Evolutionary conservation across 1,140 invertebrate species (phyloP).

Genomic region (Apis laboriosa): DNA sequence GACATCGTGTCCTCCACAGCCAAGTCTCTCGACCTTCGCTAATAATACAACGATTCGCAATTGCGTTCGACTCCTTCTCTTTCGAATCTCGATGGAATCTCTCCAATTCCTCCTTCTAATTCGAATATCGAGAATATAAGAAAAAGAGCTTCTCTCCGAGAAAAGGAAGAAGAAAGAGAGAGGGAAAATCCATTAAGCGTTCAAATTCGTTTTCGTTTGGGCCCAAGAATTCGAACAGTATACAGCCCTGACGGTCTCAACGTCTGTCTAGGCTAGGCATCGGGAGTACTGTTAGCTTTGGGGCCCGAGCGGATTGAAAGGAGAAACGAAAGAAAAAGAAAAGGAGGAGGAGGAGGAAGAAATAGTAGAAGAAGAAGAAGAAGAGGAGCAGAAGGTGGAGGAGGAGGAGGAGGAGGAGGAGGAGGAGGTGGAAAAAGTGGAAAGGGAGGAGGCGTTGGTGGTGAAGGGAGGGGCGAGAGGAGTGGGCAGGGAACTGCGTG

Average conservation of each 20-base stretch:
- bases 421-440: neutral
- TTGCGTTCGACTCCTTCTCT: too few species aligned
- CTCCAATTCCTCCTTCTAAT: too few species aligned
- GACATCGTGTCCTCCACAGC: neutral
- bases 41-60: neutral
- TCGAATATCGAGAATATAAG: too few species aligned
- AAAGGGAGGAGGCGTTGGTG: slow-evolving; percentile 27
- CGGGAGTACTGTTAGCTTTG: slow-evolving; percentile 66
- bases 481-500: slow-evolving; percentile 17
- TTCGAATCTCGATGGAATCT: too few species aligned
- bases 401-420: neutral
- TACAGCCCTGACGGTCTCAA: slow-evolving; percentile 66
- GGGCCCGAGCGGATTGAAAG: slow-evolving; percentile 41
- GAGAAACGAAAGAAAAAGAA: slow-evolving; percentile 11
- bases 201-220: slow-evolving; percentile 46
- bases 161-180: neutral
- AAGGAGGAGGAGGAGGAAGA: neutral
- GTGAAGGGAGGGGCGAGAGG: slow-evolving; percentile 12
- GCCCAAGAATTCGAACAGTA: slow-evolving; percentile 57
- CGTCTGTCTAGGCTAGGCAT: slow-evolving; percentile 61
- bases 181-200: too few species aligned
- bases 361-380: neutral
- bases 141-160: too few species aligned
- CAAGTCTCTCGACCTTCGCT: slow-evolving; percentile 5
- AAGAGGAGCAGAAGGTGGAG: slow-evolving; percentile 14